Evolutionary conservation across 92 coral and sea anemone species (phyloP).

Genomic region (Porites divaricata): DNA sequence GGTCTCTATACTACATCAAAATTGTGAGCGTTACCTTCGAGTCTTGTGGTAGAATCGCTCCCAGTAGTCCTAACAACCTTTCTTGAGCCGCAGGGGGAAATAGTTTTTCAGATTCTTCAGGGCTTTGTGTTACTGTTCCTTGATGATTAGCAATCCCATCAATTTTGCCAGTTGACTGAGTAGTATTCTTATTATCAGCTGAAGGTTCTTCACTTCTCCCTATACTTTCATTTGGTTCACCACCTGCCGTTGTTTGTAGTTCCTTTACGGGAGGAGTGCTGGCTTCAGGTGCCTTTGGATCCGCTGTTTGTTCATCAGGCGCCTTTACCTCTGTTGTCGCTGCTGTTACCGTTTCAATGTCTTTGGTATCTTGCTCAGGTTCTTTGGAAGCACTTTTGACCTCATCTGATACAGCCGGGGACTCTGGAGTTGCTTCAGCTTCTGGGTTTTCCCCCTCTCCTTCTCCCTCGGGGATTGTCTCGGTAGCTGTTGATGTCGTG

Average conservation of each 20-base stretch:
- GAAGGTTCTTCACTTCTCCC: neutral
- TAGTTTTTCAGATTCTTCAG: conserved; percentile 73
- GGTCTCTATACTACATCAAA: neutral
- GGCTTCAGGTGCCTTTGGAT: neutral
- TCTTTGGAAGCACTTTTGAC: neutral
- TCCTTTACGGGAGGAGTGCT: neutral
- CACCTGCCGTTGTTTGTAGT: neutral
- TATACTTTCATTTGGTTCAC: neutral
- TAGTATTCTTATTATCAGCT: neutral
- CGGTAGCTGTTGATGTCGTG: neutral
- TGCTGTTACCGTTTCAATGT: neutral
- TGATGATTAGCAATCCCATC: conserved; percentile 3
- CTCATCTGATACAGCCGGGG: neutral
- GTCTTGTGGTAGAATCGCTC: conserved; percentile 92
- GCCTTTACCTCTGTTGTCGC: neutral
- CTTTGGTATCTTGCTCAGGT: conserved; percentile 2
- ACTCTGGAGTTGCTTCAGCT: neutral
- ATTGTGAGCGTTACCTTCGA: conserved; percentile 70
- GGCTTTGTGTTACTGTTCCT: conserved; percentile 3
- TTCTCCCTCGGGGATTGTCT: conserved; percentile 36
- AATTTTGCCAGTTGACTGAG: neutral
- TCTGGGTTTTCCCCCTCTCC: conserved; percentile 6
- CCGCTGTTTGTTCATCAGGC: neutral
- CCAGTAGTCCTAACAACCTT: conserved; percentile 88
- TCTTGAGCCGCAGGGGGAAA: conserved; percentile 86